Evolutionary conservation across 1,140 invertebrate species (phyloP).

Genomic region (Rhagoletis zephyria): DNA sequence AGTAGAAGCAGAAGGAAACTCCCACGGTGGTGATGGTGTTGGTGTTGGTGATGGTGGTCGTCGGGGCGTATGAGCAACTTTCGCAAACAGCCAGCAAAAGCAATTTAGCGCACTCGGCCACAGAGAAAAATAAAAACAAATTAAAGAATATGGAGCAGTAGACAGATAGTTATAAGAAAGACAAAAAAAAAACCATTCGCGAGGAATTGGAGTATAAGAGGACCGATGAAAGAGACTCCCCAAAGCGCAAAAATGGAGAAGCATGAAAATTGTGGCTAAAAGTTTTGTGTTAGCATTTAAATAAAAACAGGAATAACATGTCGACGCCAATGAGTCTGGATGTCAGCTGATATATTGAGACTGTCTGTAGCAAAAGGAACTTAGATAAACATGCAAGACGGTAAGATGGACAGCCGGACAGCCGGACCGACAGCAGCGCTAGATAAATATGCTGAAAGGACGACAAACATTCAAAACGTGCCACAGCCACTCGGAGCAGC

Average conservation of each 20-base stretch:
- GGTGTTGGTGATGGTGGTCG: background rate
- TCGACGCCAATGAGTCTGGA: conserved; percentile 43
- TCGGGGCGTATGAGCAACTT: background rate
- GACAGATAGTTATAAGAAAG: background rate
- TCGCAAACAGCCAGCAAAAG: conserved; percentile 9
- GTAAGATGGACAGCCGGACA: background rate
- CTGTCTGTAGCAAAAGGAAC: background rate
- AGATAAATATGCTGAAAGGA: conserved; percentile 5
- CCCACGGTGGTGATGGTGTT: background rate
- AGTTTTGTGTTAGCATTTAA: background rate
- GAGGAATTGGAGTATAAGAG: background rate
- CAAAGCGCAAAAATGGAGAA: conserved; percentile 24
- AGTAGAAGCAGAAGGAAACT: background rate
- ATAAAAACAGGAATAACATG: background rate
- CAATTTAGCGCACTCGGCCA: conserved; percentile 32
- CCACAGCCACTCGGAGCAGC: background rate
- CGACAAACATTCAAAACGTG: background rate
- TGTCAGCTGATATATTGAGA: conserved; percentile 2
- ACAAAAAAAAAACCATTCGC: too few species aligned
- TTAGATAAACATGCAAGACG: background rate
- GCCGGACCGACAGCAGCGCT: too few species aligned
- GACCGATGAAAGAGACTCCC: background rate
- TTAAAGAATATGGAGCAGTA: conserved; percentile 7
- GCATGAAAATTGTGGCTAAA: conserved; percentile 33
- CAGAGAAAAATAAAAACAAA: conserved; percentile 3